Evolutionary conservation across 2,888 invertebrate genomes (phyloP), one percentile per base, ranked within the genome.

Genomic region (Psylliodes chrysocephalus): DNA sequence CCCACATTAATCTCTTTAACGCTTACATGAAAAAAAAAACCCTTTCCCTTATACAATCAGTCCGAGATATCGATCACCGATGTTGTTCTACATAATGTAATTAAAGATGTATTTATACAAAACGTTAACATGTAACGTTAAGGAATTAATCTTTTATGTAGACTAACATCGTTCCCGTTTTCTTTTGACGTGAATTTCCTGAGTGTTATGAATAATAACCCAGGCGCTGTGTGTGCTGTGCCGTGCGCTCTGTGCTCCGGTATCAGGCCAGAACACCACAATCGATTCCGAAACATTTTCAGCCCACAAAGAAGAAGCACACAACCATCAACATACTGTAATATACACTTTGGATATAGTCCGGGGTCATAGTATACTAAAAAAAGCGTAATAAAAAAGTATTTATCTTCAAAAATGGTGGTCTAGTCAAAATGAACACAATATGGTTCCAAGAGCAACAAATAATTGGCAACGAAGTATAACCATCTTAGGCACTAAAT

Each of bases 101-200:
- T 73, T 72, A 73, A 71, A 69, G 67, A 73, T 72, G 73, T 70
- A 73, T 73, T 72, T 72, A 71, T 73, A 72, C 72, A 49, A 67
- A 71, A 70, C 71, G 63, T 67, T 71, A 64, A 40, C 68, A 69
- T 65, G 71, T 71, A 73, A 55, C 17, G 17, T 15, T 55, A 46
- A 73, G 71, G 69, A 74, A 74, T 74, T 74, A 72, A 72, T 74
- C 73, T 74, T 74, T 74, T 72, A 74, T 73, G 73, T 72, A 61
- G 66, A 68, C 64, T 64, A 68, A 64, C 64, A 65, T 65, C 60
- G 51, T 55, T 60, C 63, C 57, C 49, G 54, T 61, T 66, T 68
- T 64, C 64, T 66, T 68, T 66, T 68, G 68, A 66, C 66, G 56
- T 60, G 63, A 65, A 66, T 69, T 73, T 73, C 71, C 73, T 68